Evolutionary conservation across 2,797 vertebrate species (phyloP).

Genomic region (Synanceia verrucosa): DNA sequence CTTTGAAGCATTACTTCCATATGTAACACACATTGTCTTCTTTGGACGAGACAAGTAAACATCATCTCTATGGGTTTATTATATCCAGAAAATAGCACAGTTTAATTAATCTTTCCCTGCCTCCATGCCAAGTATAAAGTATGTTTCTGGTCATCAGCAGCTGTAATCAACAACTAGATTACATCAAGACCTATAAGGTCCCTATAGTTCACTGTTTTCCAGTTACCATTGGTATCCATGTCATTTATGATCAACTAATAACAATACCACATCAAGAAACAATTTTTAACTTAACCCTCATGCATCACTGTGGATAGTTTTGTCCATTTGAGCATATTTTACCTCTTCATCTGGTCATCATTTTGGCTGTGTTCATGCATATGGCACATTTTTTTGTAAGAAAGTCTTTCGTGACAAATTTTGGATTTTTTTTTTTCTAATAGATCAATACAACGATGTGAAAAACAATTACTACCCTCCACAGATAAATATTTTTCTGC

Average conservation of each 20-base stretch:
- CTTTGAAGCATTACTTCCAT: constrained; percentile 1
- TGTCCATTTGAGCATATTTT: too few species aligned
- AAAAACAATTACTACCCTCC: too few species aligned
- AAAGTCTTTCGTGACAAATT: too few species aligned
- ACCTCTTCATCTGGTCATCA: too few species aligned
- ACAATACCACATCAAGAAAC: neutral
- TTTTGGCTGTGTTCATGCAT: too few species aligned
- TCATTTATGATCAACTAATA: neutral
- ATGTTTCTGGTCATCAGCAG: neutral
- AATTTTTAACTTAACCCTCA: neutral
- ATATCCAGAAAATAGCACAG: constrained; percentile 11
- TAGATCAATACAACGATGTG: too few species aligned
- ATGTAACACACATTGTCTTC: neutral
- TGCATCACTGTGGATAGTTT: too few species aligned
- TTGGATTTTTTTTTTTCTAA: too few species aligned
- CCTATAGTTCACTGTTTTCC: neutral
- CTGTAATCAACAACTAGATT: neutral
- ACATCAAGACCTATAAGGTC: neutral
- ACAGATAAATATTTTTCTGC: too few species aligned
- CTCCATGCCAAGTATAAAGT: neutral
- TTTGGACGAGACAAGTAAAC: neutral
- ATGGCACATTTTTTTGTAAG: too few species aligned
- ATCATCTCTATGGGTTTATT: constrained; percentile 10
- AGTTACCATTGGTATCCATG: neutral
- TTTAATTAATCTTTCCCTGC: neutral